phyloP scores from a whole-genome alignment of 2,797 vertebrate genomes.

The Sternotherus odoratus region DNA sequence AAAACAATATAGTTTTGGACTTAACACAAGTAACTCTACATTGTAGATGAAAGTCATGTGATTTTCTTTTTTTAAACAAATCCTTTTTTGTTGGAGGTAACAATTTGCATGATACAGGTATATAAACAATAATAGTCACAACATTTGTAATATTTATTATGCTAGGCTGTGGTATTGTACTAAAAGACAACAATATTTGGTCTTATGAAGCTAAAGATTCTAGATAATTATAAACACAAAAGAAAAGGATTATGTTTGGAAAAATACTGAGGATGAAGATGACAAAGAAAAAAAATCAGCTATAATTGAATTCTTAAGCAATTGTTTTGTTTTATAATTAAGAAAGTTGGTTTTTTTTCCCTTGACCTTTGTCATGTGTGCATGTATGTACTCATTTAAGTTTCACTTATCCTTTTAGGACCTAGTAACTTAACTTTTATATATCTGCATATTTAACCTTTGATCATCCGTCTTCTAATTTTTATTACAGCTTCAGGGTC shows the following conservation, averaged over 20 bases:
- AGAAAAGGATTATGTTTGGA: background rate
- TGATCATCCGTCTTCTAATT: background rate
- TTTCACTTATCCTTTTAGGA: background rate
- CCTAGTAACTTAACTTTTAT: background rate
- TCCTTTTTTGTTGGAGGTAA: background rate
- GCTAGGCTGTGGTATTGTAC: background rate
- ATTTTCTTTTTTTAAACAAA: background rate
- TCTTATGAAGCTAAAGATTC: background rate
- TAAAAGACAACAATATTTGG: background rate
- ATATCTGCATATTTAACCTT: background rate
- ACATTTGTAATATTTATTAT: background rate
- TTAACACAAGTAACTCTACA: background rate
- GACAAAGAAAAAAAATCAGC: background rate
- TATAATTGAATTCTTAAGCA: background rate
- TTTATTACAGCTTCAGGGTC: background rate
- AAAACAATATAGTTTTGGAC: background rate
- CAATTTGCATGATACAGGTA: background rate
- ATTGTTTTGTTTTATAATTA: background rate
- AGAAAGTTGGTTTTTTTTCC: background rate
- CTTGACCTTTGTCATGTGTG: background rate
- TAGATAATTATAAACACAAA: background rate
- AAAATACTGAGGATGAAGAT: background rate
- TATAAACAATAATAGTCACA: background rate
- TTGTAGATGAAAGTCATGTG: background rate
- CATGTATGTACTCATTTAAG: background rate